Base-by-base conservation (phyloP, 2,113 vertebrate genomes). In the Chloroceryle aenea region DNA sequence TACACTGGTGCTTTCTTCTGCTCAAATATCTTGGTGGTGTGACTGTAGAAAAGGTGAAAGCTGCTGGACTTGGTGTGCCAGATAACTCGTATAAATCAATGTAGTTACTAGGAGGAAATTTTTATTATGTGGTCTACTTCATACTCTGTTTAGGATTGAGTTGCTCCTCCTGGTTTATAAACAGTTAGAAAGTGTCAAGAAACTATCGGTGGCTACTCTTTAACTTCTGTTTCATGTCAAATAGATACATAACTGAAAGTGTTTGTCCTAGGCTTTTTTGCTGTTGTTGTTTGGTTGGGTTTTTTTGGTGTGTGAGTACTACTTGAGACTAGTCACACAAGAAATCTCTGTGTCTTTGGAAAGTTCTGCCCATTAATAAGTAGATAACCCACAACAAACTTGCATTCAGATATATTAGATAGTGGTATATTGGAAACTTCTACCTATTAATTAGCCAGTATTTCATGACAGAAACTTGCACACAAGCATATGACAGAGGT, bases 1-100 rank as follows among this genome's bases (percentile, higher is more conserved):
- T 52, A 42, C 1, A 21, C 8, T 13, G 16, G 3, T 75, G 12
- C 45, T 69, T 80, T 85, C 34, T 25, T 29, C 32, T 42, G 42
- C n/a, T 92, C 2, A 14, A n/a, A 2, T 81, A 6, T n/a, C 40
- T 62, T 73, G 19, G 30, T 92, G 38, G 5, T 0, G 0, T 71
- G 63, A 53, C 50, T 86, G 25, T 18, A 50, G 59, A 38, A 79
- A 58, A 62, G n/a, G 20, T 80, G 71, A 76, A 82, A 79, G 55
- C 30, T 69, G 40, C n/a, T 71, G 53, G 4, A 53, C 18, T 45
- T 77, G 32, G 22, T 13, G 25, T 90, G n/a, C 25, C 30, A 62
- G 42, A 29, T 84, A 55, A 40, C 47, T 90, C 19, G 5, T 18
- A 8, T 45, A 84, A 77, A 77, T 67, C 42, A 38, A 8, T 36